These are phyloP conservation scores for Chelmon rostratus DNA, from an alignment of 2,797 vertebrate species.

Conservation along the genomic window DNA sequence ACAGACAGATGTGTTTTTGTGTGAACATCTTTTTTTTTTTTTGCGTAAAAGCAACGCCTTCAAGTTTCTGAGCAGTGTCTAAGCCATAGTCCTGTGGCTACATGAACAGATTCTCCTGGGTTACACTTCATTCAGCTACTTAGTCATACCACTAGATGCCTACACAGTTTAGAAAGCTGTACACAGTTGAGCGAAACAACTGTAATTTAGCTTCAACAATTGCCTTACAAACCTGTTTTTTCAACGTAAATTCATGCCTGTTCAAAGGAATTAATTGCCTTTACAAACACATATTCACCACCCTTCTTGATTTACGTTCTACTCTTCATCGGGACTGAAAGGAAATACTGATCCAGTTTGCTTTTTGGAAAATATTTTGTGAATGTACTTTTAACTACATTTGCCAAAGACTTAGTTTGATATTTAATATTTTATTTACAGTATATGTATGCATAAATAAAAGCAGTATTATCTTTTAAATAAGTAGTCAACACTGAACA, in stretches of 20 bases:
- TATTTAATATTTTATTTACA: constrained; percentile 96
- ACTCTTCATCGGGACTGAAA: constrained; percentile 69
- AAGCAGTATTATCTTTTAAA: constrained; percentile 95
- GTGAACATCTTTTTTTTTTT: constrained; percentile 45
- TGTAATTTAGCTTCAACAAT: constrained; percentile 79
- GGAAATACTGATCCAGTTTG: constrained; percentile 75
- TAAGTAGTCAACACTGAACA: constrained; percentile 90
- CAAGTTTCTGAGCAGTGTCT: constrained; percentile 34
- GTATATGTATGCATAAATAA: constrained; percentile 93
- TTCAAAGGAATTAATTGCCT: constrained; percentile 69
- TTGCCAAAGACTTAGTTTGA: constrained; percentile 96
- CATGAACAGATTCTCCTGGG: constrained; percentile 53
- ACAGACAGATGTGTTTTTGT: constrained; percentile 36
- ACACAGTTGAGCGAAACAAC: constrained; percentile 68
- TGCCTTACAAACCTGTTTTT: constrained; percentile 83
- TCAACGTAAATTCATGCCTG: constrained; percentile 68
- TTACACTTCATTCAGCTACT: constrained; percentile 68
- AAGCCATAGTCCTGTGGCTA: constrained; percentile 57
- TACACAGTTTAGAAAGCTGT: constrained; percentile 77
- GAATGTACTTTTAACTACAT: constrained; percentile 94
- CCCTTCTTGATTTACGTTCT: constrained; percentile 62
- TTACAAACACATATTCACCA: constrained; percentile 59
- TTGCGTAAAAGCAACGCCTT: constrained; percentile 34
- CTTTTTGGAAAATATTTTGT: constrained; percentile 86
- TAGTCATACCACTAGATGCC: constrained; percentile 81